Evolutionary conservation across 2,888 invertebrate genomes (phyloP).

Genomic region (Abrostola tripartita): DNA sequence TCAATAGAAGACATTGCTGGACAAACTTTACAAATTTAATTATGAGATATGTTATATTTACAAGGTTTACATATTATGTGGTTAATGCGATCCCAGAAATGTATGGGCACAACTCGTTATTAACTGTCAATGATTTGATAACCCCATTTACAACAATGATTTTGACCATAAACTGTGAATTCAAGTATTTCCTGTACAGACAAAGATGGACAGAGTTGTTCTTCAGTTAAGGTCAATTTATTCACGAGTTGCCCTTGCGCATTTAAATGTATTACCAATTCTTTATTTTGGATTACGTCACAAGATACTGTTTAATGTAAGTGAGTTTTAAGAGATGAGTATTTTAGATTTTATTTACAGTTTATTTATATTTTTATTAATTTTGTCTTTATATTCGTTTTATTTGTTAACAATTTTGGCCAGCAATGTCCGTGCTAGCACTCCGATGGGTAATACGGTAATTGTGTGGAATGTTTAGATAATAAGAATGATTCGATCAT

Average conservation of each 20-base stretch:
- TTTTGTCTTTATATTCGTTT: slow-evolving; percentile 15
- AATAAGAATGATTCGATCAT: slow-evolving; percentile 58
- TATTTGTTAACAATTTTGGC: slow-evolving; percentile 30
- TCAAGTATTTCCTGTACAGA: too few relatives aligned
- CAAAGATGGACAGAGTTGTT: too few relatives aligned
- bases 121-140: too few relatives aligned
- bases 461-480: slow-evolving; percentile 53
- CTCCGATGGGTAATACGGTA: slow-evolving; percentile 44
- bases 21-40: slow-evolving; percentile 17
- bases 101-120: not conserved
- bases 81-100: not conserved
- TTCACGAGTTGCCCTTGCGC: too few relatives aligned
- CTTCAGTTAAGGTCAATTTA: too few relatives aligned
- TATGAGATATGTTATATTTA: not conserved
- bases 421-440: slow-evolving; percentile 54
- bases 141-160: too few relatives aligned
- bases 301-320: too few relatives aligned
- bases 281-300: too few relatives aligned
- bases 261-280: too few relatives aligned
- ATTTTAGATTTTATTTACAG: not conserved
- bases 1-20: slow-evolving; percentile 54
- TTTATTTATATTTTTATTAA: slow-evolving; percentile 5
- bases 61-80: not conserved
- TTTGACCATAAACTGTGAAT: too few relatives aligned
- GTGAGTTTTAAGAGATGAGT: too few relatives aligned